Evolutionary conservation across 2,113 vertebrate genomes (phyloP).

Genomic region (Rattus norvegicus): DNA sequence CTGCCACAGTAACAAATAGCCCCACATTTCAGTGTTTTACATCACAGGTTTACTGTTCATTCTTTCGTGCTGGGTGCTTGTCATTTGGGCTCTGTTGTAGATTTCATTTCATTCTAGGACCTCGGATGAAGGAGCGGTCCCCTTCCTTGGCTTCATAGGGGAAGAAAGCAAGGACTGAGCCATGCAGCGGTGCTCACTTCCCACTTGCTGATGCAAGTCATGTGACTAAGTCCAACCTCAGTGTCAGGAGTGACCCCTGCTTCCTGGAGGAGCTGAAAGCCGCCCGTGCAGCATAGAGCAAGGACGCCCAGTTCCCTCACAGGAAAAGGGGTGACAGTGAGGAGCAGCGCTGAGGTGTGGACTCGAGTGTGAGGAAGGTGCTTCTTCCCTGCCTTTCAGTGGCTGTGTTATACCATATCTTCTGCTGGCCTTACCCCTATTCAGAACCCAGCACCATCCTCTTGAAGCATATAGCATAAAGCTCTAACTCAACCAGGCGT

Average conservation of each 20-base stretch:
- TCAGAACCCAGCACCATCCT: not conserved
- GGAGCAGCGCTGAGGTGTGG: not conserved
- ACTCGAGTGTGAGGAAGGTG: not conserved
- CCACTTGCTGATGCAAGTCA: not conserved
- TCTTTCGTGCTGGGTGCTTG: not conserved
- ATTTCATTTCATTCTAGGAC: not conserved
- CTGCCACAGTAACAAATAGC: conserved; percentile 4
- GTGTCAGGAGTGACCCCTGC: not conserved
- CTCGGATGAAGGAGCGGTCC: not conserved
- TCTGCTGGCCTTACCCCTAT: not conserved
- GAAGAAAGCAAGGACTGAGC: not conserved
- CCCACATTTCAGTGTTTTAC: not conserved
- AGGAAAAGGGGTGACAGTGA: not conserved
- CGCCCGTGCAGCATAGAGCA: not conserved
- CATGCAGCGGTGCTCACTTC: not conserved
- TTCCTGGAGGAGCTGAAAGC: not conserved
- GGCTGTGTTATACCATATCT: not conserved
- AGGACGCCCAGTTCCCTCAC: not conserved
- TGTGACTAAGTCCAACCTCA: not conserved
- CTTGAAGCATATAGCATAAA: not conserved
- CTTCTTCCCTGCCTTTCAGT: not conserved
- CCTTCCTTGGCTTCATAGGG: not conserved
- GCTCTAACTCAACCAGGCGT: not conserved
- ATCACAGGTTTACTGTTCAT: not conserved
- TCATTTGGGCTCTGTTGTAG: not conserved